These are phyloP conservation scores for Brachyistius frenatus DNA, from an alignment of 2,113 vertebrate species.

Conservation along the genomic window DNA sequence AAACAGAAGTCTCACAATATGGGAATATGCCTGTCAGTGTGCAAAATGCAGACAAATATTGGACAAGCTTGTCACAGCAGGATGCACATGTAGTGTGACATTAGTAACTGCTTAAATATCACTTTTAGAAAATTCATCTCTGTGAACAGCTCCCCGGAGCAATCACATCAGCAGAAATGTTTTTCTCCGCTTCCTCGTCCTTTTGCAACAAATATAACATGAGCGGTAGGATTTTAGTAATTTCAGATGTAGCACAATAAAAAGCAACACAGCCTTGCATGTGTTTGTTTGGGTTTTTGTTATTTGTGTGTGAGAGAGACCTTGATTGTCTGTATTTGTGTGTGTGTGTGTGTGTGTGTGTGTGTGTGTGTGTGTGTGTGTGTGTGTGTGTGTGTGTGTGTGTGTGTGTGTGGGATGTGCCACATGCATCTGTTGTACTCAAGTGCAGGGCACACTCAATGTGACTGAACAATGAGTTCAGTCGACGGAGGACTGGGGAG, in stretches of 20 bases:
- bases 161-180: slow-evolving; percentile 21
- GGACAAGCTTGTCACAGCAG: slow-evolving; percentile 11
- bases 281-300: neutral
- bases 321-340: slow-evolving; percentile 10
- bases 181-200: slow-evolving; percentile 25
- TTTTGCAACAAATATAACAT: slow-evolving; percentile 45
- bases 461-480: slow-evolving; percentile 64
- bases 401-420: slow-evolving; percentile 24
- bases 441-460: slow-evolving; percentile 34
- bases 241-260: slow-evolving; percentile 21
- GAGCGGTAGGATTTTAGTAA: slow-evolving; percentile 29
- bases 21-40: slow-evolving; percentile 1
- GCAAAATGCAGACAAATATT: slow-evolving; percentile 17
- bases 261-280: neutral
- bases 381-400: slow-evolving; percentile 12
- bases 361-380: neutral
- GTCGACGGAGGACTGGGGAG: slow-evolving; percentile 52
- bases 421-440: slow-evolving; percentile 44
- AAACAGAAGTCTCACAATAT: neutral
- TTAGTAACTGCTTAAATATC: slow-evolving; percentile 41
- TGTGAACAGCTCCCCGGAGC: slow-evolving; percentile 32
- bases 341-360: slow-evolving; percentile 3
- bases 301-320: neutral
- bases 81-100: slow-evolving; percentile 5
- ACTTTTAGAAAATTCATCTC: slow-evolving; percentile 40